These are phyloP conservation scores for Boulengeromyrus knoepffleri DNA, from an alignment of 2,113 vertebrate genomes.

Conservation along the genomic window DNA sequence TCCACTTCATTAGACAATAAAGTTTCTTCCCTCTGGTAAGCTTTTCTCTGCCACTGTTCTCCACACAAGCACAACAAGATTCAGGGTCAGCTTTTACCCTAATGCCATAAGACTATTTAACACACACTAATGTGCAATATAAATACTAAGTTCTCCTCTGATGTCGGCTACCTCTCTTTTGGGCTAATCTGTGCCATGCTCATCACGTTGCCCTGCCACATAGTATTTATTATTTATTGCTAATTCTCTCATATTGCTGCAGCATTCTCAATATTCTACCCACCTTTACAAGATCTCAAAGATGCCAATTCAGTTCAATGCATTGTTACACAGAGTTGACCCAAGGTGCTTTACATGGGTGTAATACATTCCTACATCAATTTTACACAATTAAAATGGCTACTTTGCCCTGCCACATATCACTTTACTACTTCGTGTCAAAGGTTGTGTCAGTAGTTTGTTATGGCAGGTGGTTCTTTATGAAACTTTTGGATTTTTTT, in stretches of 20 bases:
- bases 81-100: too few relatives aligned
- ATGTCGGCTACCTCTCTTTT: background rate
- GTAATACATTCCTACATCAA: background rate
- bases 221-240: background rate
- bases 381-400: background rate
- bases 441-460: background rate
- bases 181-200: too few relatives aligned
- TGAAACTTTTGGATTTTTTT: too few relatives aligned
- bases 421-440: background rate
- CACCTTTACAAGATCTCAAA: background rate
- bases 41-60: too few relatives aligned
- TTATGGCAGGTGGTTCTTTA: too few relatives aligned
- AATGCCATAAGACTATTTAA: too few relatives aligned
- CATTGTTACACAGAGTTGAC: background rate
- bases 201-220: background rate
- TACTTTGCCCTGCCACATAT: background rate
- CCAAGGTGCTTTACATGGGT: too few relatives aligned
- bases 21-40: too few relatives aligned
- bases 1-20: too few relatives aligned
- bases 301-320: background rate
- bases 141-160: too few relatives aligned
- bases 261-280: background rate
- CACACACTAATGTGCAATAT: too few relatives aligned
- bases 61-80: too few relatives aligned
- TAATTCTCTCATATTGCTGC: background rate